Percentiles rank a stretch among this genome's conserved stretches.
These are phyloP conservation scores for Oceanodroma tethys DNA, from an alignment of 2,113 vertebrate genomes.

Conservation along the genomic window DNA sequence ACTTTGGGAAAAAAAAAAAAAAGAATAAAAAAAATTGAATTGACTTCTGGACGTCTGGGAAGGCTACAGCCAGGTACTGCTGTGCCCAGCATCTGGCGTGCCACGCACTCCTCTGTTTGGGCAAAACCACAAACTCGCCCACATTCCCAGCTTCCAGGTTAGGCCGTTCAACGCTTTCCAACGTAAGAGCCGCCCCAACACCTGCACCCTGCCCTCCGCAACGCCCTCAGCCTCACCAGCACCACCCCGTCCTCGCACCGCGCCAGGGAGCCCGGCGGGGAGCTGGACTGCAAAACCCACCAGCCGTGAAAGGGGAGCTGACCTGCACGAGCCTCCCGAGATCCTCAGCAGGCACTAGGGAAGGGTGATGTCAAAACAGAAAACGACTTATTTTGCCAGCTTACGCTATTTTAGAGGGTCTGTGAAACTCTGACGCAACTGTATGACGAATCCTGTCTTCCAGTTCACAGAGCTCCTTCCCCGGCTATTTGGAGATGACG, in stretches of 20 bases:
- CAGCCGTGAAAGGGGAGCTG: fast-evolving
- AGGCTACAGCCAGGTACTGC: background rate
- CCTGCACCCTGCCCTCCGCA: background rate
- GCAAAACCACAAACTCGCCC: fast-evolving
- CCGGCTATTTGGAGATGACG: background rate
- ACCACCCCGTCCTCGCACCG: fast-evolving
- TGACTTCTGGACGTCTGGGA: background rate
- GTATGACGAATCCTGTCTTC: background rate
- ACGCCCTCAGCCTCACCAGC: background rate
- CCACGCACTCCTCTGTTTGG: fast-evolving
- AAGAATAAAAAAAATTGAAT: background rate
- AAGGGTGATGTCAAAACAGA: background rate
- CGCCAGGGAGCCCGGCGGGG: fast-evolving
- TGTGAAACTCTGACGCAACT: background rate
- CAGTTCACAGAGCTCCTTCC: background rate
- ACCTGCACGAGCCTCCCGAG: fast-evolving
- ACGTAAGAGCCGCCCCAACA: background rate
- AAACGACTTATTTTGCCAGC: background rate
- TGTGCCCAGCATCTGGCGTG: background rate
- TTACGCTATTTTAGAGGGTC: background rate
- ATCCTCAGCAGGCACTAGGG: background rate
- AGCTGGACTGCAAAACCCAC: background rate
- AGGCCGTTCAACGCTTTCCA: background rate
- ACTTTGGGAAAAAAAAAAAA: background rate
- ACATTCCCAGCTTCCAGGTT: background rate